Conservation (phyloP, 2,888 invertebrate genomes). For the Blastobasis lacticolella region DNA sequence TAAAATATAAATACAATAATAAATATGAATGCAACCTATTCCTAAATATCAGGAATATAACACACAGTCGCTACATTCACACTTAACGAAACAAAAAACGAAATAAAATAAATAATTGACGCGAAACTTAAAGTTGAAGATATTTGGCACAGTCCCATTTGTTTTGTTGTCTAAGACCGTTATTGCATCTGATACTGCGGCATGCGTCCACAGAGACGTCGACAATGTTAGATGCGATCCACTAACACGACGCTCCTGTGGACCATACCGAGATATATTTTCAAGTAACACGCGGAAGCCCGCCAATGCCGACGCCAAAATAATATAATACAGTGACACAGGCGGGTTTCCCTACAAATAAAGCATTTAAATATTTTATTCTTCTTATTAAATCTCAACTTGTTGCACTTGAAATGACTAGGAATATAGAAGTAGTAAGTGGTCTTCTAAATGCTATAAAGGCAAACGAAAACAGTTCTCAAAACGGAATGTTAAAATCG, state of each 20-base stretch:
- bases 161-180: conserved; percentile 38
- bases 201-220: background rate
- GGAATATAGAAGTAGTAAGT: conserved; percentile 65
- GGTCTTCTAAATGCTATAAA: conserved; percentile 62
- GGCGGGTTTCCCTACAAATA: conserved; percentile 25
- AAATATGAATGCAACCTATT: conserved; percentile 73
- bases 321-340: conserved; percentile 60
- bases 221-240: background rate
- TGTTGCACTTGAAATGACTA: conserved; percentile 74
- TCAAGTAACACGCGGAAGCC: conserved; percentile 20
- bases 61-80: conserved; percentile 72
- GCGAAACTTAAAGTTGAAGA: conserved; percentile 61
- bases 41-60: conserved; percentile 74
- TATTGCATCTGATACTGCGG: conserved; percentile 34
- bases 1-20: conserved; percentile 68
- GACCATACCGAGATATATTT: conserved; percentile 3
- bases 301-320: conserved; percentile 40
- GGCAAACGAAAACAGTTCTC: conserved; percentile 29
- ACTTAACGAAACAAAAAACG: conserved; percentile 48
- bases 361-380: conserved; percentile 48
- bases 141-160: conserved; percentile 74
- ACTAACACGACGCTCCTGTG: background rate
- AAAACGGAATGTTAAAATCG: conserved; percentile 73
- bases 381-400: conserved; percentile 60
- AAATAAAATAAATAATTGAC: conserved; percentile 50